Base-by-base conservation (phyloP, 2,113 vertebrate species). In the Chunga burmeisteri region DNA sequence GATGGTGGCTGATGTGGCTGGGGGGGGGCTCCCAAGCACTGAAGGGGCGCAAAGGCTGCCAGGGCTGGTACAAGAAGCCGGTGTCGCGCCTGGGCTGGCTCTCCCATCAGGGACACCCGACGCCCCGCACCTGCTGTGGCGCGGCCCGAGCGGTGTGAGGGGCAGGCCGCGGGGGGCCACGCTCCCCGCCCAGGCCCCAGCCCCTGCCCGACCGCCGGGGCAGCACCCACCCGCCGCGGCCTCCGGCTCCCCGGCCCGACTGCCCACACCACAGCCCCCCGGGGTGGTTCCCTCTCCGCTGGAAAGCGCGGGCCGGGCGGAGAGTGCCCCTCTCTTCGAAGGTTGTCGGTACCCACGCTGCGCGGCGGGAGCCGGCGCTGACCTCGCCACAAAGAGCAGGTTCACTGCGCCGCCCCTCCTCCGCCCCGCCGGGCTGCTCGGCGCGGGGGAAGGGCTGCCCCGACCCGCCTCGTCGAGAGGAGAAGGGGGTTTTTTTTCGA, bases 371-470 rank as follows among this genome's bases (percentile, higher is more conserved):
- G 98, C 98, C 87, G 91, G 95, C 96, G 86, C 95, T 99, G 99
- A 99, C 99, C 99, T 98, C 98, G 96, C 98, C 98, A 98, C 99
- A 98, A 98, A 99, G 98, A 98, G 98, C 99, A 98, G 99, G 98
- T 98, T 98, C 92, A 97, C 98, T 97, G 97, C 96, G 96, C 97
- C 94, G 97, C 98, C 98, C 98, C 96, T 97, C 98, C 98, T 97
- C 98, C 98, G 93, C 93, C 77, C 79, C 77, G 85, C 34, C 47
- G 22, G 30, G 25, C 50, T 94, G 98, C 53, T 70, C 27, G 30
- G 55, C 7, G 29, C 1, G 18, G 73, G 30, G 73, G 32, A 36
- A 38, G 82, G 65, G 83, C 62, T 34, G 87, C 74, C 72, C 46
- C 61, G 66, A 59, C 85, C 86, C 72, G 55, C 80, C 90, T 96